phyloP scores from a whole-genome alignment of 1,140 invertebrate genomes.

The Pseudoatta argentina region DNA sequence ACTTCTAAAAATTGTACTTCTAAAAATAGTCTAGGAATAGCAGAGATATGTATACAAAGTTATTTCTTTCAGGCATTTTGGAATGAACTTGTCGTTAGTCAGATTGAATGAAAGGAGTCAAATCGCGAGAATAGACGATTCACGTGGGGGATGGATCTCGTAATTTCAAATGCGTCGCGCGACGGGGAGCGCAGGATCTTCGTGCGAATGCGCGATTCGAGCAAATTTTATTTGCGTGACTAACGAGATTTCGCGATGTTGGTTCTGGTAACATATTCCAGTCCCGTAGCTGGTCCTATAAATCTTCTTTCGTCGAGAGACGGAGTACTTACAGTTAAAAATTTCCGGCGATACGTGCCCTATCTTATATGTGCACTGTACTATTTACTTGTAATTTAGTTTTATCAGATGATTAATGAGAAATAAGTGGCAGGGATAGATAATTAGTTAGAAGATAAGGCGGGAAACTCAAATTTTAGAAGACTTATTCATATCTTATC shows the following conservation, averaged over 20 bases:
- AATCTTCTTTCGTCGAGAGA: conserved; percentile 8
- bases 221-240: conserved; percentile 19
- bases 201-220: neutral
- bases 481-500: conserved; percentile 54
- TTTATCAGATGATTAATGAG: conserved; percentile 60
- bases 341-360: neutral
- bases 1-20: too few relatives aligned
- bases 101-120: neutral
- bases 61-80: neutral
- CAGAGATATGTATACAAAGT: too few relatives aligned
- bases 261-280: neutral
- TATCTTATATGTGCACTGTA: neutral
- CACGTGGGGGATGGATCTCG: neutral
- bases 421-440: conserved; percentile 1
- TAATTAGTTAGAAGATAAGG: conserved; percentile 63
- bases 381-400: conserved; percentile 61
- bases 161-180: neutral
- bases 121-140: neutral
- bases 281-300: neutral
- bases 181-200: neutral
- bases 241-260: conserved; percentile 17
- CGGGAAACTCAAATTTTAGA: conserved; percentile 19
- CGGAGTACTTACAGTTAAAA: neutral
- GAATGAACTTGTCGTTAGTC: neutral
- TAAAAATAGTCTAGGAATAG: too few relatives aligned